Percentiles rank a stretch among this genome's conserved stretches.
Conservation (phyloP, 2,113 vertebrate species). For the Xenopus tropicalis region DNA sequence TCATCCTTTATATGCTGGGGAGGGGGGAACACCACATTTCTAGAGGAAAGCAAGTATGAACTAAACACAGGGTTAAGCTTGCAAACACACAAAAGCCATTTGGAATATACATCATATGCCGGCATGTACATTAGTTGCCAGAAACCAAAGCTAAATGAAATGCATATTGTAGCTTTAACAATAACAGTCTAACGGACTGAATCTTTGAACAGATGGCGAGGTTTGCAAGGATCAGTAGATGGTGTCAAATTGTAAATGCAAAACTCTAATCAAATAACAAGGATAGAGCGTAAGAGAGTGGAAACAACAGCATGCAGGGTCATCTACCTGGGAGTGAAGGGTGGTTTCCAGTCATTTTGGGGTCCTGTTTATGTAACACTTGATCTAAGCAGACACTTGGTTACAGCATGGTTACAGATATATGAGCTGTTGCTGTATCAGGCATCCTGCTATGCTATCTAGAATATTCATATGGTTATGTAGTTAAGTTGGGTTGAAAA, state of each 20-base stretch:
- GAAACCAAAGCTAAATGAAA: constrained; percentile 9
- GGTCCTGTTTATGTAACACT: too few species aligned
- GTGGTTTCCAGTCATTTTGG: too few species aligned
- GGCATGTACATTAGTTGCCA: constrained; percentile 4
- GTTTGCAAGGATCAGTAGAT: neutral
- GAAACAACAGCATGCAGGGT: too few species aligned
- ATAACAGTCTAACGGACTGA: neutral
- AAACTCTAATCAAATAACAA: constrained; percentile 10
- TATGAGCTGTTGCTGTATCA: too few species aligned
- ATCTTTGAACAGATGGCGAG: constrained; percentile 13
- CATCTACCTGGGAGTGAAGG: too few species aligned
- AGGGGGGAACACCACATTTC: constrained; percentile 11
- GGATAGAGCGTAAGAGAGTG: neutral
- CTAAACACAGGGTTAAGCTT: neutral
- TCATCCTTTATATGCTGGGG: constrained; percentile 21
- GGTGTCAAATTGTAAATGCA: neutral
- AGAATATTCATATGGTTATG: too few species aligned
- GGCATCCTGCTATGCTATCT: too few species aligned
- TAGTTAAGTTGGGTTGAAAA: too few species aligned
- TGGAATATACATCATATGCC: neutral
- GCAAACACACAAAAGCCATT: neutral
- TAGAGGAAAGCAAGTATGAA: constrained; percentile 1
- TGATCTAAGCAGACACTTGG: too few species aligned
- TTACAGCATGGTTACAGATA: too few species aligned
- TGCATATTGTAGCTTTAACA: constrained; percentile 2